Percentiles rank a stretch among this genome's conserved stretches.
These are phyloP conservation scores for Porites lutea DNA, from an alignment of 64 coral and sea anemone genomes.

Conservation along the genomic window DNA sequence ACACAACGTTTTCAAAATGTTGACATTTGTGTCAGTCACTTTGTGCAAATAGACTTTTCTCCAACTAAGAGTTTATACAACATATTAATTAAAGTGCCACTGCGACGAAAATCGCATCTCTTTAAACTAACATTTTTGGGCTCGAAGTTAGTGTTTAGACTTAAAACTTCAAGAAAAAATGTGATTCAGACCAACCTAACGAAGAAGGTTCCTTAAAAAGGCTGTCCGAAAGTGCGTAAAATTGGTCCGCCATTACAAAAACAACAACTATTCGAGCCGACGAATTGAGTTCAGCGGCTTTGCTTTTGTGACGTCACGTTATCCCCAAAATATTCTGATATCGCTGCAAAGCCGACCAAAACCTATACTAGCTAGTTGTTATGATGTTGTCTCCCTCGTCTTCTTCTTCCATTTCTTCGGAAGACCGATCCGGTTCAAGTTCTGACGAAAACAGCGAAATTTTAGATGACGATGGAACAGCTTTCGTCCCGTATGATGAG, in stretches of 20 bases:
- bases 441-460: background rate
- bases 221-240: constrained; percentile 3
- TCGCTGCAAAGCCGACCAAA: background rate
- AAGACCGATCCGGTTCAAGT: background rate
- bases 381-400: background rate
- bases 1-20: constrained; percentile 13
- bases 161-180: background rate
- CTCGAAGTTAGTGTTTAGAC: constrained; percentile 6
- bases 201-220: background rate
- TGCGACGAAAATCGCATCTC: background rate
- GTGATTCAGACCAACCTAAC: background rate
- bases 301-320: background rate
- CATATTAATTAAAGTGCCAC: background rate
- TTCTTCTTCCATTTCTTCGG: background rate
- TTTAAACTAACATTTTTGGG: background rate
- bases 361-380: background rate
- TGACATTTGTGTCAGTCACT: constrained; percentile 44
- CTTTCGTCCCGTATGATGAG: constrained; percentile 28
- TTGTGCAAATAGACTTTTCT: too few relatives aligned
- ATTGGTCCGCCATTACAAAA: background rate
- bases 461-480: background rate
- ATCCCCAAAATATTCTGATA: background rate
- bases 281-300: constrained; percentile 5
- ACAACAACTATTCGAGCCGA: background rate
- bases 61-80: too few relatives aligned